Evolutionary conservation across 2,797 vertebrate species (phyloP), one percentile per base, ranked within the genome.

Genomic region (Anniella stebbinsi): DNA sequence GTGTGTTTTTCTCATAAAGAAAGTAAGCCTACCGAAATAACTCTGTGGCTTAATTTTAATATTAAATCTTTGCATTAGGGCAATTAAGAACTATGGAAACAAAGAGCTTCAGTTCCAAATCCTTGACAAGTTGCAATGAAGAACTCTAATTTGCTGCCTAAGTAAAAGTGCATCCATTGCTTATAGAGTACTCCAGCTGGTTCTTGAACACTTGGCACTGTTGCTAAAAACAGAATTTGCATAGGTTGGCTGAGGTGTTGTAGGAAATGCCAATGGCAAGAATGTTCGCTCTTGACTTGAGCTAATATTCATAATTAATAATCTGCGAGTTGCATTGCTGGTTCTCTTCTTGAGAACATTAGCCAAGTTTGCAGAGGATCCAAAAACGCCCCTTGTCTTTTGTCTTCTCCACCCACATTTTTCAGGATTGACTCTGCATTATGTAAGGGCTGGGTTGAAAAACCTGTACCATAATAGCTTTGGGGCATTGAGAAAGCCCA

Each of bases 241-340:
- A 28, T 92, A 91, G 93, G 88, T 88, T 84, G 93, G 76, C 2
- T 83, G 66, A 91, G 87, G 92, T 92, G 80, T 78, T 89, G 92
- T 66, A 94, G 96, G 95, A 96, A 96, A 96, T 92, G 81, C 86
- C 91, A 95, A 70, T 67, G 25, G 57, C 72, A 90, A 88, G 90
- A 92, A 92, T 3, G 57, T 41, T 76, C 57, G 18, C 1, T 25
- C 63, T 83, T 41, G n/a, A 83, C 4, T 2, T 38, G 75, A 90
- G 93, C 88, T 92, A 91, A 91, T 70, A 45, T 86, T 88, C 87
- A 25, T 60, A 38, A 86, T 84, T 91, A 83, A 33, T 89, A 77
- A 84, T 85, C 0, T 23, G 15, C 2, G 66, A 63, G 57, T 51
- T 36, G 41, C 8, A 9, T 30, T n/a, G 23, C 33, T 48, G 25